Percentiles rank a stretch among this genome's conserved stretches.
Conservation (phyloP, 1,140 invertebrate genomes). For the Sitodiplosis mosellana region DNA sequence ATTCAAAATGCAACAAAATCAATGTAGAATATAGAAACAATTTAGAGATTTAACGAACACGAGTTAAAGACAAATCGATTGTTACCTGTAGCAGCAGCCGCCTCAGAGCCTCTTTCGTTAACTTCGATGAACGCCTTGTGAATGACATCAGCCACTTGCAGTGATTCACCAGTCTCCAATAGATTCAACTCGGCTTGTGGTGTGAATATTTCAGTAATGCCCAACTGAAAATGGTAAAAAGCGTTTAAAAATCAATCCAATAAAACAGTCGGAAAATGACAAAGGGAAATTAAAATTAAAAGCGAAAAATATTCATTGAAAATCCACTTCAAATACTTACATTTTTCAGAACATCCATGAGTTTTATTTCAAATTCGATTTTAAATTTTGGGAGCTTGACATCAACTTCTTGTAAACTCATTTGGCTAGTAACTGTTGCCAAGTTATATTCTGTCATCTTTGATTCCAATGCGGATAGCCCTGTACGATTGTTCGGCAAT, state of each 20-base stretch:
- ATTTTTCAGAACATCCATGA: conserved; percentile 29
- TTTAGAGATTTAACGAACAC: no score
- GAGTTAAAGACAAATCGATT: no score
- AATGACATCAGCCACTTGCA: conserved; percentile 29
- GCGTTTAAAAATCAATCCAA: no score
- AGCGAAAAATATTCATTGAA: no score
- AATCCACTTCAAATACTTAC: no score
- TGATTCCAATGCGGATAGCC: background rate
- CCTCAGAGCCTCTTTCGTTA: conserved; percentile 56
- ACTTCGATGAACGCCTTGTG: conserved; percentile 58
- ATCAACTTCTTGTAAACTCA: conserved; percentile 15
- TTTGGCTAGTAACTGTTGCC: background rate
- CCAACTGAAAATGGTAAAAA: no score
- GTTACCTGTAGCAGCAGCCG: conserved; percentile 50
- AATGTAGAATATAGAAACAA: no score
- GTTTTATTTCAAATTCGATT: conserved; percentile 30
- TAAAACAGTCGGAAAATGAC: no score
- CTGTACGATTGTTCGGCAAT: background rate
- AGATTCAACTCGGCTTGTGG: conserved; percentile 40
- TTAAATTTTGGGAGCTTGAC: conserved; percentile 40
- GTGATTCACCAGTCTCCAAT: conserved; percentile 22
- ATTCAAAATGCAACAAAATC: no score
- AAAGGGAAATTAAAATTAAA: no score
- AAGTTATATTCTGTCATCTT: background rate
- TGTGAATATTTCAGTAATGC: conserved; percentile 34